A percentile compares a stretch with the other conserved stretches of the same genome.
Conservation (phyloP, 2,797 vertebrate species). For the Mormyrops boulengeri region DNA sequence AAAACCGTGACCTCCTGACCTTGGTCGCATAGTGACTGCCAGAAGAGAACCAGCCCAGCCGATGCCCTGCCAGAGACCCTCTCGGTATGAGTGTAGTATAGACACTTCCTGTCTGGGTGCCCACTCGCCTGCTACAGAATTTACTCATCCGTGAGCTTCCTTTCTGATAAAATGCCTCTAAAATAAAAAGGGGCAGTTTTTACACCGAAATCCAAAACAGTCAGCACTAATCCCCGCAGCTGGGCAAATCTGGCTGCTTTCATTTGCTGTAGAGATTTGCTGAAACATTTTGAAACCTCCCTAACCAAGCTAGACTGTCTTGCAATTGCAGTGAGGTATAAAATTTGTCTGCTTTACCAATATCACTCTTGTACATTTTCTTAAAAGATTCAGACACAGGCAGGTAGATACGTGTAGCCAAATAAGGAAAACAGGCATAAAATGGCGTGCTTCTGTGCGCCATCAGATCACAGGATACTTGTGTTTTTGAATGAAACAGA, state of each 20-base stretch:
- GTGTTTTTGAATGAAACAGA: neutral
- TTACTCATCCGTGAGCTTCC: conserved; percentile 36
- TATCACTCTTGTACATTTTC: neutral
- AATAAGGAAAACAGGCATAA: neutral
- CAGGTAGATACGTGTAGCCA: neutral
- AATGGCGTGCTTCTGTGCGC: too few relatives aligned
- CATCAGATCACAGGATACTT: neutral
- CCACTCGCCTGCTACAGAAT: conserved; percentile 49
- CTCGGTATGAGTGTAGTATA: conserved; percentile 46
- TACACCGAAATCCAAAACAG: conserved; percentile 25
- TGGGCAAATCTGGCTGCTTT: conserved; percentile 33
- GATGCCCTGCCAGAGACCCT: conserved; percentile 45
- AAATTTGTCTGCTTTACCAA: neutral
- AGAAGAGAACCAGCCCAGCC: conserved; percentile 19
- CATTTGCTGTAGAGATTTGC: conserved; percentile 17
- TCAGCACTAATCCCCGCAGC: conserved; percentile 19
- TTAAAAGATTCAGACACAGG: neutral
- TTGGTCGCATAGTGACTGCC: conserved; percentile 35
- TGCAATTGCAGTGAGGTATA: neutral
- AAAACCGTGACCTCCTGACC: conserved; percentile 61
- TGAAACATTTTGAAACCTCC: neutral
- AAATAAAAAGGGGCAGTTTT: neutral
- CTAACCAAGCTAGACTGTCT: neutral
- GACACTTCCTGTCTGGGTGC: conserved; percentile 41
- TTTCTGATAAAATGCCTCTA: conserved; percentile 17